These are phyloP conservation scores for Phyllopteryx taeniolatus DNA, from an alignment of 2,113 vertebrate genomes.

Conservation along the genomic window DNA sequence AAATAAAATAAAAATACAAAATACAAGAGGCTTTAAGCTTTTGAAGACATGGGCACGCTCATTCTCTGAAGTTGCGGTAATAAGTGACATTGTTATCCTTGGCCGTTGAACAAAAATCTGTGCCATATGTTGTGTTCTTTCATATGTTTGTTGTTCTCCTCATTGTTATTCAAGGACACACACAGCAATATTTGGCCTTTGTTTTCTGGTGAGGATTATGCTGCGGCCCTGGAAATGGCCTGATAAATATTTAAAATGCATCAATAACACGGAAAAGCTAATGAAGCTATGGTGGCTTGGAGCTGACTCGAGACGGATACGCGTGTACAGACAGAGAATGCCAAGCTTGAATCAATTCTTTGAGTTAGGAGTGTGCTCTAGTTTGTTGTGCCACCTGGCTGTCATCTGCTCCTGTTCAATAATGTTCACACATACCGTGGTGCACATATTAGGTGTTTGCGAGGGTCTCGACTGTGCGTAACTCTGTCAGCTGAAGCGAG, in stretches of 20 bases:
- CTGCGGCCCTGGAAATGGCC: slow-evolving; percentile 36
- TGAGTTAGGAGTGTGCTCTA: slow-evolving; percentile 6
- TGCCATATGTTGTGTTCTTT: not conserved
- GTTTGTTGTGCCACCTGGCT: slow-evolving; percentile 15
- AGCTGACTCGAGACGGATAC: slow-evolving; percentile 37
- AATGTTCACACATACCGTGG: slow-evolving; percentile 21
- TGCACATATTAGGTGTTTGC: slow-evolving; percentile 21
- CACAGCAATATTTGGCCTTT: slow-evolving; percentile 22
- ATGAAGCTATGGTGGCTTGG: slow-evolving; percentile 50
- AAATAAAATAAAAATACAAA: no score
- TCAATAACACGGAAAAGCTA: slow-evolving; percentile 50
- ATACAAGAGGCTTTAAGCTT: not conserved
- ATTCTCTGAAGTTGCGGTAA: not conserved
- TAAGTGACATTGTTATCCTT: not conserved
- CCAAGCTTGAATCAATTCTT: slow-evolving; percentile 6
- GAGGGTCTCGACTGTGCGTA: slow-evolving; percentile 18
- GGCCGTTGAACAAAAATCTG: not conserved
- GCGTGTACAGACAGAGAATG: not conserved
- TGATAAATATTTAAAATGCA: slow-evolving; percentile 65
- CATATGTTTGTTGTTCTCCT: slow-evolving; percentile 23
- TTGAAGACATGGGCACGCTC: not conserved
- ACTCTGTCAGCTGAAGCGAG: slow-evolving; percentile 19
- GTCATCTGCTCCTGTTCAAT: slow-evolving; percentile 17
- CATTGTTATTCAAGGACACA: slow-evolving; percentile 42
- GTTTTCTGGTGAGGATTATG: slow-evolving; percentile 32